Evolutionary conservation across 1,140 invertebrate species (phyloP).

Genomic region (Lethrus apterus): DNA sequence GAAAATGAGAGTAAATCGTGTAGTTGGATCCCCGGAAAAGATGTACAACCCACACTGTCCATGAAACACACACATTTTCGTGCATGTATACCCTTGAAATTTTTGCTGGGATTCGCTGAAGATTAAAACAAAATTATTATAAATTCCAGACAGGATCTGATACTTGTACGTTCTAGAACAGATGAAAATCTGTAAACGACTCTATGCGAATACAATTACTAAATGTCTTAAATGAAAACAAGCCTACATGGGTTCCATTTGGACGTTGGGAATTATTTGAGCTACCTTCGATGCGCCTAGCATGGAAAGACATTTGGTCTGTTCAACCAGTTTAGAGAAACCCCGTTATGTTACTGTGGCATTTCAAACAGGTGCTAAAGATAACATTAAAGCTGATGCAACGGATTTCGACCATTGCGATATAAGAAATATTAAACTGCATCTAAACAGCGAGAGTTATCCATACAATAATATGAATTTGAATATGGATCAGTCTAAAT

Average conservation of each 20-base stretch:
- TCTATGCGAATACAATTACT: slow-evolving; percentile 14
- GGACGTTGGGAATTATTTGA: slow-evolving; percentile 14
- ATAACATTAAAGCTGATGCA: slow-evolving; percentile 10
- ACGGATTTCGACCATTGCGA: slow-evolving; percentile 14
- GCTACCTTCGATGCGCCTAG: too few relatives aligned
- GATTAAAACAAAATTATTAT: slow-evolving; percentile 43
- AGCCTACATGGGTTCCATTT: slow-evolving; percentile 14
- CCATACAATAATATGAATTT: slow-evolving; percentile 17
- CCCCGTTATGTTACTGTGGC: too few relatives aligned
- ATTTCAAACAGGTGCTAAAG: slow-evolving; percentile 14
- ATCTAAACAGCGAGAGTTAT: slow-evolving; percentile 12
- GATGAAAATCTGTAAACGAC: slow-evolving; percentile 25
- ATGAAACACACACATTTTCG: slow-evolving; percentile 34
- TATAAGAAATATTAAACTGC: slow-evolving; percentile 11
- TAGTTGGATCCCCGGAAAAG: slow-evolving; percentile 24
- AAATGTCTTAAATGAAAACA: slow-evolving; percentile 15
- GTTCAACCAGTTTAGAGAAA: too few relatives aligned
- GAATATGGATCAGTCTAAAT: slow-evolving; percentile 5
- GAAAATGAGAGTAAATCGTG: slow-evolving; percentile 19
- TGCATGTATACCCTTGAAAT: slow-evolving; percentile 37
- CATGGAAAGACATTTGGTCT: too few relatives aligned
- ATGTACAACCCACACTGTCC: slow-evolving; percentile 6
- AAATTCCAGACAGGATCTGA: slow-evolving; percentile 43
- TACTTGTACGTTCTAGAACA: slow-evolving; percentile 35
- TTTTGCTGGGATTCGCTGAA: slow-evolving; percentile 42